Conservation (phyloP, 2,888 invertebrate species). For the Chironomus tentans region DNA sequence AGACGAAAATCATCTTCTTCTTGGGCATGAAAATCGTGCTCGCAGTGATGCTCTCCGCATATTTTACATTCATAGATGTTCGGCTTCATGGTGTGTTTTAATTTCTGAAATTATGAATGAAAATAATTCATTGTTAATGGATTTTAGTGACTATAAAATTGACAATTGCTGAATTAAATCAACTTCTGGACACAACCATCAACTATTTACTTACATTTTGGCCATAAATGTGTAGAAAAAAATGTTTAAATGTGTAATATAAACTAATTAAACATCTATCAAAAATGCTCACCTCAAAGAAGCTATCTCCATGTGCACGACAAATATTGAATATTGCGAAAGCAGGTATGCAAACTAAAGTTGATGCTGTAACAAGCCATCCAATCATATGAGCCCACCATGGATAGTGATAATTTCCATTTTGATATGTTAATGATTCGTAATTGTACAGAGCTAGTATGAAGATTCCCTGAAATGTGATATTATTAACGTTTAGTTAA, state of each 20-base stretch:
- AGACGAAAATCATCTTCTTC: conserved; percentile 43
- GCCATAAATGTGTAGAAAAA: neutral
- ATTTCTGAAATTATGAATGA: conserved; percentile 49
- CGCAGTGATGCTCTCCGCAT: conserved; percentile 71
- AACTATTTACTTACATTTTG: neutral
- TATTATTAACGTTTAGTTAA: no score
- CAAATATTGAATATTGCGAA: conserved; percentile 65
- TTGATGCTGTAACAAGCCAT: conserved; percentile 76
- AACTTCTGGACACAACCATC: conserved; percentile 17
- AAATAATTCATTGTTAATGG: neutral
- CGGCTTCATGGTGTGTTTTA: conserved; percentile 63
- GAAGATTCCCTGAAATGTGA: conserved; percentile 61
- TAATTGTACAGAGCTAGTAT: conserved; percentile 82
- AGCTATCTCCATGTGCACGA: conserved; percentile 55
- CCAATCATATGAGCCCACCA: conserved; percentile 78
- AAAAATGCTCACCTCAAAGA: neutral
- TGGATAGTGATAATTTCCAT: conserved; percentile 69
- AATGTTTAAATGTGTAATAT: neutral
- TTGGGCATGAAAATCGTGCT: conserved; percentile 47
- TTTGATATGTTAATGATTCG: conserved; percentile 73
- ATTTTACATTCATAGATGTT: conserved; percentile 63
- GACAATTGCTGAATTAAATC: conserved; percentile 34
- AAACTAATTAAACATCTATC: neutral
- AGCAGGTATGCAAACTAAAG: conserved; percentile 76
- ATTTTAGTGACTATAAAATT: neutral